Conservation (phyloP, 2,113 vertebrate species). For the Planiliza haematocheilus region DNA sequence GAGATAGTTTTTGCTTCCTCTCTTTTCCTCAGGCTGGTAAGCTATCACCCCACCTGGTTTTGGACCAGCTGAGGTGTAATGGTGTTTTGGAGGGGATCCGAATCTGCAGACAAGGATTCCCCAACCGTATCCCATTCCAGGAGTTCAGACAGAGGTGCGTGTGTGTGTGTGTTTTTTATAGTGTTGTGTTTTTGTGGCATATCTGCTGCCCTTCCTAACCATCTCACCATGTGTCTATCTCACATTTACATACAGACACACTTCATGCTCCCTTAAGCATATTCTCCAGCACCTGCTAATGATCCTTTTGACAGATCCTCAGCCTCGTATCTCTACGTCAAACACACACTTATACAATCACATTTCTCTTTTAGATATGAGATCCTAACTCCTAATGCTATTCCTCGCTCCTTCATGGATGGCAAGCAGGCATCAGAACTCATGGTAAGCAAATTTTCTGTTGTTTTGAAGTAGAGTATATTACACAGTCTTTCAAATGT, state of each 20-base stretch:
- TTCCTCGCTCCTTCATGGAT: conserved; percentile 95
- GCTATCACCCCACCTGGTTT: conserved; percentile 86
- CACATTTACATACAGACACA: conserved; percentile 10
- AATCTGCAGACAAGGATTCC: conserved; percentile 94
- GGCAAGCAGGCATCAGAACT: conserved; percentile 93
- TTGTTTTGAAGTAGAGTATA: background rate
- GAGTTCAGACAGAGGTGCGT: conserved; percentile 92
- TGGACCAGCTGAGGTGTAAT: conserved; percentile 92
- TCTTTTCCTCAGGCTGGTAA: conserved; percentile 85
- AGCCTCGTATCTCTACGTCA: background rate
- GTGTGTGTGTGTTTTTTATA: conserved; percentile 16
- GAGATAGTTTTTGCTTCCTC: background rate
- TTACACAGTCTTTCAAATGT: background rate
- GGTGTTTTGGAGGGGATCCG: conserved; percentile 94
- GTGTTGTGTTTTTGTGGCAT: background rate
- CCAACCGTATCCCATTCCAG: conserved; percentile 94
- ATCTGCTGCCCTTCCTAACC: conserved; percentile 15
- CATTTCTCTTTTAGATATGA: conserved; percentile 85
- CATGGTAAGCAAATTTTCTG: conserved; percentile 83
- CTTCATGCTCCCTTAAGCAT: conserved; percentile 16
- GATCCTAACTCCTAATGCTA: conserved; percentile 93
- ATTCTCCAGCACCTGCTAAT: conserved; percentile 9
- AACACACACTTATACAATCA: background rate
- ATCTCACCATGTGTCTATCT: conserved; percentile 24
- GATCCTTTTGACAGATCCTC: conserved; percentile 3